These are phyloP conservation scores for Labroides dimidiatus DNA, from an alignment of 2,797 vertebrate genomes.

Conservation along the genomic window DNA sequence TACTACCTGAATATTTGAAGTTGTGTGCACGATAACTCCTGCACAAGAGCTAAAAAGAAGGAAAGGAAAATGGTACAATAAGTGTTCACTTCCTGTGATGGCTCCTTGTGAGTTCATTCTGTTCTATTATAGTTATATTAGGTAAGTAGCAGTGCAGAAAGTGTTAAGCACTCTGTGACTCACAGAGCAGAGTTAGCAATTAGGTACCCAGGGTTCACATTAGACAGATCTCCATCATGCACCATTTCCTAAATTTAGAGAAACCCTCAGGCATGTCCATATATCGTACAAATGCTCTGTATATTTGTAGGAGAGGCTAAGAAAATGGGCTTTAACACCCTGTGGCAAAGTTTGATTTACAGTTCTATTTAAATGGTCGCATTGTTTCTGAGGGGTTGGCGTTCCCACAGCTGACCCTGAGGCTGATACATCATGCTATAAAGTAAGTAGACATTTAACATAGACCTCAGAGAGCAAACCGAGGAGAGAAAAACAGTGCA, in stretches of 20 bases:
- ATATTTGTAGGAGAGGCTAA: conserved; percentile 52
- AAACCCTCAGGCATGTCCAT: conserved; percentile 59
- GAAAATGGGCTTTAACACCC: conserved; percentile 64
- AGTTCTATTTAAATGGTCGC: conserved; percentile 70
- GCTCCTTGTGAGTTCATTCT: conserved; percentile 24
- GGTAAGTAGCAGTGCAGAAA: conserved; percentile 24
- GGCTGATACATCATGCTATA: conserved; percentile 61
- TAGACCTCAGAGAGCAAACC: conserved; percentile 7
- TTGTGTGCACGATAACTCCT: conserved; percentile 31
- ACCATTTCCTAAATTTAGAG: conserved; percentile 54
- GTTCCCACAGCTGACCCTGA: conserved; percentile 56
- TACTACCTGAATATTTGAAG: conserved; percentile 66
- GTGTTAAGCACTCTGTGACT: conserved; percentile 29
- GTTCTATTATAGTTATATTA: conserved; percentile 33
- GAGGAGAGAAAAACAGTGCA: conserved; percentile 13
- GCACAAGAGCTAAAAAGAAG: conserved; percentile 46
- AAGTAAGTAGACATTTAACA: conserved; percentile 62
- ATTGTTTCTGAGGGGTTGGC: conserved; percentile 56
- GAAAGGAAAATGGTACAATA: conserved; percentile 12
- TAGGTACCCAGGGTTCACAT: conserved; percentile 47
- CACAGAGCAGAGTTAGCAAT: conserved; percentile 36
- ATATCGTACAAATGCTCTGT: conserved; percentile 60
- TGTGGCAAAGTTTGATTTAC: conserved; percentile 74
- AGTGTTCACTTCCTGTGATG: conserved; percentile 15
- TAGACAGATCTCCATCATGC: conserved; percentile 35